Percentiles rank a stretch among this genome's conserved stretches.
Evolutionary conservation across 2,797 vertebrate species (phyloP).

Genomic region (Danionella dracula): DNA sequence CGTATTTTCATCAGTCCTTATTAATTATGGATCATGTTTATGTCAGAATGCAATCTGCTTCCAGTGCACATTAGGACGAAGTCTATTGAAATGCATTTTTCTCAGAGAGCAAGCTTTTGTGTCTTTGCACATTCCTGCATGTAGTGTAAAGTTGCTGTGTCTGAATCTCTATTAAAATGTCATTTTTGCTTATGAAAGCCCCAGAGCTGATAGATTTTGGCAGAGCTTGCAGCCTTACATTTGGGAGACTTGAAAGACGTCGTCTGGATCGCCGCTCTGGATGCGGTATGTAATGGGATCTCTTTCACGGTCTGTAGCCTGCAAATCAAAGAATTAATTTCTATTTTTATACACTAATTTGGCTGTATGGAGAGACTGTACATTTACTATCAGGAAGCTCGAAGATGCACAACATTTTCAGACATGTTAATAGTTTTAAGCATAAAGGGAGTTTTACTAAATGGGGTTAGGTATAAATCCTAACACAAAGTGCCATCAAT

Average conservation of each 20-base stretch:
- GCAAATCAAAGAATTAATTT: conserved; percentile 39
- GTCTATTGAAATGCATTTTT: background rate
- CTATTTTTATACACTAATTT: conserved; percentile 28
- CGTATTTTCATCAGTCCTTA: conserved; percentile 48
- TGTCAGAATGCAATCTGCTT: conserved; percentile 44
- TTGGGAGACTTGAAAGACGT: conserved; percentile 82
- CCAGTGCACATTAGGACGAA: background rate
- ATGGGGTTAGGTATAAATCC: too few species aligned
- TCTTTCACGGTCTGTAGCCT: conserved; percentile 91
- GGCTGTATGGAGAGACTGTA: background rate
- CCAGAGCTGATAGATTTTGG: background rate
- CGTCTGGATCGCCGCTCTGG: conserved; percentile 81
- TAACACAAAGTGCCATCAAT: too few species aligned
- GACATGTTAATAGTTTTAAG: too few species aligned
- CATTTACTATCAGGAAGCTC: background rate
- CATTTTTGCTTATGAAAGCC: background rate
- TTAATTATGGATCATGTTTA: conserved; percentile 53
- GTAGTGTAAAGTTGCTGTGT: background rate
- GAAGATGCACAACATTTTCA: background rate
- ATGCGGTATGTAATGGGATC: conserved; percentile 87
- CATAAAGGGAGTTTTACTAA: too few species aligned
- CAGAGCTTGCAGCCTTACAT: conserved; percentile 67
- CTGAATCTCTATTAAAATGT: background rate
- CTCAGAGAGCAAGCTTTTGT: background rate
- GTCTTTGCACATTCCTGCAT: background rate